These are phyloP conservation scores for Podilymbus podiceps DNA, from an alignment of 2,113 vertebrate species.

Conservation along the genomic window DNA sequence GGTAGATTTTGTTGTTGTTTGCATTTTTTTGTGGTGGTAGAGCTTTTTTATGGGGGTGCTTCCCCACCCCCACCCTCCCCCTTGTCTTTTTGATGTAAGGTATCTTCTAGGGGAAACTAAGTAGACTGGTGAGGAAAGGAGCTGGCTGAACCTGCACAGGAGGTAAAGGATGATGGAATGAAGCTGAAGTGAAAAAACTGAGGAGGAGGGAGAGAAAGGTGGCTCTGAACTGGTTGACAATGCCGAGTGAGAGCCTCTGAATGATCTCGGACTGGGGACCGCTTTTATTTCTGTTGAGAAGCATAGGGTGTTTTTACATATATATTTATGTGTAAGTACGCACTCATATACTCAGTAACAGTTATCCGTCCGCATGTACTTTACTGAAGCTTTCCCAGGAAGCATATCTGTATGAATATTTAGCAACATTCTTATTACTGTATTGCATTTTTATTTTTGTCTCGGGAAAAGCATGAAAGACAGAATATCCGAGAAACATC, in stretches of 20 bases:
- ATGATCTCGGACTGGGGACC: neutral
- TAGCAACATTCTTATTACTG: neutral
- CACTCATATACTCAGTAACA: rapidly evolving
- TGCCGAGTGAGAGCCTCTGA: neutral
- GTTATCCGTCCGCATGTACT: neutral
- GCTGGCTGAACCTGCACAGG: neutral
- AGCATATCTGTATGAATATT: neutral
- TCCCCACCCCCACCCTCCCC: no score
- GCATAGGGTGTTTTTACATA: neutral
- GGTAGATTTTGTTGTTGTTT: no score
- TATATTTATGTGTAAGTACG: neutral
- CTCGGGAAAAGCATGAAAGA: neutral
- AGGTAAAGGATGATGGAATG: neutral
- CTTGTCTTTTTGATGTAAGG: neutral
- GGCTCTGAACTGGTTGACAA: neutral
- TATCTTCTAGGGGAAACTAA: neutral
- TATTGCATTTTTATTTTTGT: neutral
- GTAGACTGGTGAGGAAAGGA: neutral
- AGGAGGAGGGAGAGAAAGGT: neutral
- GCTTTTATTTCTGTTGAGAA: neutral
- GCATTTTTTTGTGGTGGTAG: no score
- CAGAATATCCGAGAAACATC: neutral
- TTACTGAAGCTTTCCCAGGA: neutral
- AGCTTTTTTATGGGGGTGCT: no score
- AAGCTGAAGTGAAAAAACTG: neutral